A percentile compares a stretch with the other conserved stretches of the same genome.
These are phyloP conservation scores for Harpalus rufipes DNA, from an alignment of 2,888 invertebrate species.

Conservation along the genomic window DNA sequence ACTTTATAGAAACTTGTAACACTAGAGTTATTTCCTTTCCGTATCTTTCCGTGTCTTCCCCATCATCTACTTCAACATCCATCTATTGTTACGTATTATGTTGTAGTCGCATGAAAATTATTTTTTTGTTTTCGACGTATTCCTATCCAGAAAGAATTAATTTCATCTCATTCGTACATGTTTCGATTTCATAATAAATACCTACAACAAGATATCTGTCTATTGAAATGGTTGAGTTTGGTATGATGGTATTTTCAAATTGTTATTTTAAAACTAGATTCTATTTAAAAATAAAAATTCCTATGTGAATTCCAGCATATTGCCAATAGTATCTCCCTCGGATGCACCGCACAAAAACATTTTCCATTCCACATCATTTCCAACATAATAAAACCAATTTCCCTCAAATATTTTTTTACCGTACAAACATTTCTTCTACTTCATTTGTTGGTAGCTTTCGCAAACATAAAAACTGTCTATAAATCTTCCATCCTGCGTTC, in stretches of 20 bases:
- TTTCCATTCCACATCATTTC: not conserved
- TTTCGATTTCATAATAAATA: too few species aligned
- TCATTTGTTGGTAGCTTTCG: constrained; percentile 13
- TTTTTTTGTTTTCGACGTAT: too few species aligned
- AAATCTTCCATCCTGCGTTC: not conserved
- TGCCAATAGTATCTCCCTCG: not conserved
- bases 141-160: too few species aligned
- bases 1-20: too few species aligned
- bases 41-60: too few species aligned
- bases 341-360: not conserved
- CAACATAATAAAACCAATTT: not conserved
- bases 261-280: not conserved
- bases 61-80: too few species aligned
- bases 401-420: not conserved
- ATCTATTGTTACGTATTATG: too few species aligned
- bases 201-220: not conserved
- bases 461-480: constrained; percentile 3
- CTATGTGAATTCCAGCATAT: not conserved
- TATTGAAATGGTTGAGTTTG: too few species aligned
- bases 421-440: constrained; percentile 5
- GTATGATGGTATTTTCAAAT: too few species aligned
- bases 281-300: not conserved
- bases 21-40: too few species aligned
- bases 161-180: too few species aligned
- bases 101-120: too few species aligned